Evolutionary conservation across 1,140 invertebrate species (phyloP), one percentile per base, ranked within the genome.

Genomic region (Papilio polytes): DNA sequence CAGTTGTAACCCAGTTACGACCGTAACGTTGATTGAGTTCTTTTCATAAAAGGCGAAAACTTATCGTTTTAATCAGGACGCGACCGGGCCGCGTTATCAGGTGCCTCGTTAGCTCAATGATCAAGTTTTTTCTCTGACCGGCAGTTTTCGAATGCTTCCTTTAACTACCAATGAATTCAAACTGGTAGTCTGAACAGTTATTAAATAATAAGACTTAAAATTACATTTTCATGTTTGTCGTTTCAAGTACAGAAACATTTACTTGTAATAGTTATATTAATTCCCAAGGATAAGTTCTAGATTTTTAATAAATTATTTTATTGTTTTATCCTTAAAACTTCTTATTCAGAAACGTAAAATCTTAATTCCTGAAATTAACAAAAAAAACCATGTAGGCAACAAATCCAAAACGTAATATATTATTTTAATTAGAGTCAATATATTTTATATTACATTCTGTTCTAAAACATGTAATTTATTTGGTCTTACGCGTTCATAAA

Each of bases 61-160:
- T 89, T 91, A 92, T 94, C 90, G 92, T 90, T 92, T 92, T 91
- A 93, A 94, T 94, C 93, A 93, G 88, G 88, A 82, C 78, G 82
- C 56, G 80, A 82, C 85, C 82, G 81, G 83, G 81, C 85, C 79
- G 87, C 88, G 90, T 92, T 92, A 93, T 93, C 92, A 91, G 87
- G 84, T 70, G 83, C 84, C 88, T 94, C 92, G 92, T 94, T 92
- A 94, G 83, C 85, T 85, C 82, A 93, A 93, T 89, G 91, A 92
- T 84, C 84, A 84, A 92, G 89, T 88, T 92, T 92, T 93, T 90
- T 89, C 89, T 89, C 92, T 93, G 92, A 92, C 90, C 91, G 86
- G 87, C 87, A 82, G 83, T 89, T 91, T 92, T 90, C 86, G 88
- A 89, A 91, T 46, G n/a, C 44, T 20, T 46, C 31, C 59, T 63